Evolutionary conservation across 2,113 vertebrate genomes (phyloP).

Genomic region (Vidua macroura): DNA sequence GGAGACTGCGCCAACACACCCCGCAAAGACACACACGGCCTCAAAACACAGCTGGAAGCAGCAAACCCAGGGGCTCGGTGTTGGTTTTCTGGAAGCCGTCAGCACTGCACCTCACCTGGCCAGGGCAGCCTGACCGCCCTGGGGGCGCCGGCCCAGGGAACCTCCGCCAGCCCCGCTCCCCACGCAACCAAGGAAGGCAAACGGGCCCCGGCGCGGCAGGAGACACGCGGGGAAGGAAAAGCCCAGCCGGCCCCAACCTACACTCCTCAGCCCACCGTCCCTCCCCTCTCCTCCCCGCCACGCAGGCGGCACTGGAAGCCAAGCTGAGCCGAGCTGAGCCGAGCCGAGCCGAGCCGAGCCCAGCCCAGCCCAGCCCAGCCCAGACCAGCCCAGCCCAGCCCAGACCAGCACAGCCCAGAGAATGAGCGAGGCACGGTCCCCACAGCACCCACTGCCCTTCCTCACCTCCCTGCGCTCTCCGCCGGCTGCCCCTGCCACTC

Average conservation of each 20-base stretch:
- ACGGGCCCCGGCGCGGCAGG: no score
- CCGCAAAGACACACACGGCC: neutral
- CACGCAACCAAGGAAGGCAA: neutral
- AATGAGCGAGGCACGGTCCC: fast-evolving
- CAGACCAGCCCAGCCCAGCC: neutral
- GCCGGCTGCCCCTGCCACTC: neutral
- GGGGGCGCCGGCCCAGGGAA: neutral
- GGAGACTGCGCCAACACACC: no score
- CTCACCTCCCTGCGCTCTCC: neutral
- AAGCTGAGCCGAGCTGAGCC: neutral
- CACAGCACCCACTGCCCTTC: neutral
- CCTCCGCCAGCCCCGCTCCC: neutral
- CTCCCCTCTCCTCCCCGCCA: neutral
- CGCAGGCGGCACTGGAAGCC: neutral
- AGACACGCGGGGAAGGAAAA: neutral
- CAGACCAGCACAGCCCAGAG: neutral
- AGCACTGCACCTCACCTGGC: neutral
- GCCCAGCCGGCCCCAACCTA: neutral
- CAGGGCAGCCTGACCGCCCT: neutral
- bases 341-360: neutral
- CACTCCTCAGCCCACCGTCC: neutral
- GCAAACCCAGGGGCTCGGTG: neutral
- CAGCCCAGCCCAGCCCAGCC: neutral
- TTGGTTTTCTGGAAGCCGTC: fast-evolving
- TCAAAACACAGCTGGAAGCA: neutral